Base-by-base conservation (phyloP, 2,797 vertebrate genomes). In the Neosilurus mollespiculum region DNA sequence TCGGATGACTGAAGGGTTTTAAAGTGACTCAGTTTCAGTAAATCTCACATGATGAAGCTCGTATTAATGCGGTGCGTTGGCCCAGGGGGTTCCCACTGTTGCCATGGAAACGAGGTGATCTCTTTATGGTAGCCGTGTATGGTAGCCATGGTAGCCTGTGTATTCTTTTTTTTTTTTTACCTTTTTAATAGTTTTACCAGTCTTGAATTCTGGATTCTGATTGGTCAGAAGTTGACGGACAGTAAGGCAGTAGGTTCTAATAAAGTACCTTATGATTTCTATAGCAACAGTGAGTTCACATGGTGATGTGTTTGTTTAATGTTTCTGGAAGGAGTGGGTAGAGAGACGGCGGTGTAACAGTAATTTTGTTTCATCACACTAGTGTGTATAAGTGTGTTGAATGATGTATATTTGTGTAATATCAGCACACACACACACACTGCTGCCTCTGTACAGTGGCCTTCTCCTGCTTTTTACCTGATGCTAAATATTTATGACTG, bases 41-140 rank as follows among this genome's bases (percentile, higher is more conserved):
- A 93, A 91, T 92, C 90, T 91, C 81, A 82, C 77, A 26, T 76
- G 86, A 87, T 53, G 85, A 92, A 85, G 20, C 16, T 54, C 22
- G 61, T 73, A 4, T 77, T 69, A 77, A 4, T 8, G n/a, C 43
- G 20, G 51, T 4, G n/a, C 59, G 16, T 49, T 66, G 62, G 66
- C 51, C 61, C 51, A 10, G 18, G 15, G 18, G 66, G 24, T 58
- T 24, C 16, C n/a, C 6, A 5, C 53, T 54, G 80, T 85, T 85
- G 71, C 81, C 66, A 85, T 86, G 54, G 84, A 72, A 76, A 53
- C 78, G 16, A 56, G 64, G 43, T 9, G n/a, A 18, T 22, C 16
- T 22, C 16, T 22, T 43, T 59, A 58, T 12, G 10, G 15, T n/a
- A 6, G 9, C 56, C 51, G 30, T 30, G 30, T 59, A 58, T 12